These are phyloP conservation scores for Micronycteris hirsuta DNA, from an alignment of 2,113 vertebrate genomes.

Conservation along the genomic window DNA sequence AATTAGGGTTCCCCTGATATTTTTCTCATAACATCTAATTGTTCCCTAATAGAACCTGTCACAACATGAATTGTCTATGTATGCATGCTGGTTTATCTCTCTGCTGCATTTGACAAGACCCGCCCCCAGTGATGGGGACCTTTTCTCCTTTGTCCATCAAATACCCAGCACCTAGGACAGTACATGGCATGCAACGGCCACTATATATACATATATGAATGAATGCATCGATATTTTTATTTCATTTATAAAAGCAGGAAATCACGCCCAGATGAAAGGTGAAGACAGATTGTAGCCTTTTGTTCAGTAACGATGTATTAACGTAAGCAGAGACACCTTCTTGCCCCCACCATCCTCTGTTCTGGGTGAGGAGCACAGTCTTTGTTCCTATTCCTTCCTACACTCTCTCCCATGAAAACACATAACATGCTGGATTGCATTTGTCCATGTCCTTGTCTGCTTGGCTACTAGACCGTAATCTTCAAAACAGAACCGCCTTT, in stretches of 20 bases:
- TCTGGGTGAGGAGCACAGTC: neutral
- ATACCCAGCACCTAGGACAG: neutral
- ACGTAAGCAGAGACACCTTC: neutral
- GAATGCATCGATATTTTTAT: neutral
- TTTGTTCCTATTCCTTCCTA: neutral
- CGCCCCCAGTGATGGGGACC: neutral
- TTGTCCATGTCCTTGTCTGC: neutral
- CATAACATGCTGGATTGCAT: neutral
- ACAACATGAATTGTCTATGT: neutral
- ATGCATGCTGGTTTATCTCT: neutral
- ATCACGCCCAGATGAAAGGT: neutral
- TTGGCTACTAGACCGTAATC: neutral
- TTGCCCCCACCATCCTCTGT: too few species aligned
- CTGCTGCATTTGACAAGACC: neutral
- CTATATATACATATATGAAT: neutral
- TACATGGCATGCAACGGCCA: neutral
- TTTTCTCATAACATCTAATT: neutral
- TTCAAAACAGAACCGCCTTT: neutral
- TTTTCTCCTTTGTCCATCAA: neutral
- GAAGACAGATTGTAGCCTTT: neutral
- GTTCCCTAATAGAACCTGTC: neutral
- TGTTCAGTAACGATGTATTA: neutral
- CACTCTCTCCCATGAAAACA: neutral
- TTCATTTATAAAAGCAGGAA: neutral
- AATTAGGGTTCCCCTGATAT: neutral